These are phyloP conservation scores for Heterodera schachtii DNA, from an alignment of 1,140 invertebrate genomes.

Conservation along the genomic window DNA sequence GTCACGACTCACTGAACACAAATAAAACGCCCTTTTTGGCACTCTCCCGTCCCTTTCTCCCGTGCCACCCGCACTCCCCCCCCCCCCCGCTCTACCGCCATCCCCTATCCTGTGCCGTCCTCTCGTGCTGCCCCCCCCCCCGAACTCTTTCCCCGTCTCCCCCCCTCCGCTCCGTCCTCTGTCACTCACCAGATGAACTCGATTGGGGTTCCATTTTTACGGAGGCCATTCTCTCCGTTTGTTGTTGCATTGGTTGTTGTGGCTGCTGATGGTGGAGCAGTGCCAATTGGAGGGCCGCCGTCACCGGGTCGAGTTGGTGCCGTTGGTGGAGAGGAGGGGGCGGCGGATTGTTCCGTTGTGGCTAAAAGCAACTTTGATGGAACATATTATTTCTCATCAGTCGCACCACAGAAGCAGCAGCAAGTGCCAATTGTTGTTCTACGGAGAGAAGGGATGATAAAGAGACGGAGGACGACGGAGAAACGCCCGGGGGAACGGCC, in stretches of 20 bases:
- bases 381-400: neutral
- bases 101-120: too few species aligned
- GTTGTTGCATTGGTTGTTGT: neutral
- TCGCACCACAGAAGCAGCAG: neutral
- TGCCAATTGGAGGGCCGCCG: conserved; percentile 11
- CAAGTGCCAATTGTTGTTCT: neutral
- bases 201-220: neutral
- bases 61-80: too few species aligned
- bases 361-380: neutral
- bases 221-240: neutral
- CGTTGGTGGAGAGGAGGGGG: neutral
- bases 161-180: too few species aligned
- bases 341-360: neutral
- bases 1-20: conserved; percentile 10
- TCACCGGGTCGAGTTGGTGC: conserved; percentile 4
- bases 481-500: neutral
- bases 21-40: too few species aligned
- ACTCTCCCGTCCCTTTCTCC: too few species aligned
- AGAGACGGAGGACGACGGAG: neutral
- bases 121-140: too few species aligned
- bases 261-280: conserved; percentile 19
- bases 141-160: too few species aligned
- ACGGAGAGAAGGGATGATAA: neutral
- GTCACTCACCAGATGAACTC: neutral
- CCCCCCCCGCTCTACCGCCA: too few species aligned